Evolutionary conservation across 2,888 invertebrate genomes (phyloP).

Genomic region (Onchidella celtica): DNA sequence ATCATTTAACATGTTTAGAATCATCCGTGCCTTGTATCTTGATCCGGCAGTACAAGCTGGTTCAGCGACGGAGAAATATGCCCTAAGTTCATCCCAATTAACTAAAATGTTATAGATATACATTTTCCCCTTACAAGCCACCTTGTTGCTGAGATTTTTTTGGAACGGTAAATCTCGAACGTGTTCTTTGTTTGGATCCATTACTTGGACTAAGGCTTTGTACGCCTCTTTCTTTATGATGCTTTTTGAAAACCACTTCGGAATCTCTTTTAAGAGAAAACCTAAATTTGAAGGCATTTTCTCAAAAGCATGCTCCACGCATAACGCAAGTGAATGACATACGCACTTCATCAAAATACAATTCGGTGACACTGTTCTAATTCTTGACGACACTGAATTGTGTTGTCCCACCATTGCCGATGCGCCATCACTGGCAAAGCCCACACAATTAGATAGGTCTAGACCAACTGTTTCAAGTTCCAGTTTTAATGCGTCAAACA

Average conservation of each 20-base stretch:
- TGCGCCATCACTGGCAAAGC: constrained; percentile 31
- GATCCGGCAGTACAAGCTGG: background rate
- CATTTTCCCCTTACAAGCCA: constrained; percentile 34
- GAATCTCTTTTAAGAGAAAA: constrained; percentile 19
- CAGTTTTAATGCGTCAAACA: background rate
- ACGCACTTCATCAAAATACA: constrained; percentile 30
- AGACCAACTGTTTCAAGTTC: constrained; percentile 9
- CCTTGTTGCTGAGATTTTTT: constrained; percentile 5
- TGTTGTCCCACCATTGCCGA: constrained; percentile 17
- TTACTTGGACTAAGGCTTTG: background rate
- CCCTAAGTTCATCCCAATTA: constrained; percentile 28
- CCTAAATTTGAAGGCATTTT: constrained; percentile 26
- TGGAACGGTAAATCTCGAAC: background rate
- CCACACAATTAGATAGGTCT: constrained; percentile 9
- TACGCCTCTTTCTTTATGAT: constrained; percentile 16
- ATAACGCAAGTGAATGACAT: constrained; percentile 28
- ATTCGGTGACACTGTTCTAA: constrained; percentile 12
- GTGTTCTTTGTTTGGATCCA: no score
- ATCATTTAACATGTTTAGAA: constrained; percentile 29
- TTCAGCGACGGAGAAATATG: constrained; percentile 21
- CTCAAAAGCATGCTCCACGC: constrained; percentile 18
- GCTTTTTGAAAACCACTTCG: constrained; percentile 31
- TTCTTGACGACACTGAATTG: constrained; percentile 31
- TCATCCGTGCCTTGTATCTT: background rate
- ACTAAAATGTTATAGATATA: background rate